Conservation (phyloP, 1,140 invertebrate genomes). For the Pseudomyrmex pallidus region DNA sequence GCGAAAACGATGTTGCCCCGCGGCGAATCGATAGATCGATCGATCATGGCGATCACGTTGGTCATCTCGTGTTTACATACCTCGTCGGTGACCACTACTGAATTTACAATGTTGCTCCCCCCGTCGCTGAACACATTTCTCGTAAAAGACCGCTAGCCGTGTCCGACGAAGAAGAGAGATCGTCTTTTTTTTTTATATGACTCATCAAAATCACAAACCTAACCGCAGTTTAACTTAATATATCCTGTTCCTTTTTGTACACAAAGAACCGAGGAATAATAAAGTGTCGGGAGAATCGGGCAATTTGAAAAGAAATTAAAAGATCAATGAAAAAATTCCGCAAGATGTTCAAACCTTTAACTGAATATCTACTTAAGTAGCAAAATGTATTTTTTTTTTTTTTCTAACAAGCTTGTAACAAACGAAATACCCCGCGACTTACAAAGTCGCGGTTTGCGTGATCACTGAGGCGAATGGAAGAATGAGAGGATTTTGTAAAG, state of each 20-base stretch:
- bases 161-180: not conserved
- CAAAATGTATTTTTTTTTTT: no score
- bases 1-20: constrained; percentile 68
- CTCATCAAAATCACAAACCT: not conserved
- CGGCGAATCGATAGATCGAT: constrained; percentile 69
- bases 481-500: constrained; percentile 49
- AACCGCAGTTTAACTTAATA: not conserved
- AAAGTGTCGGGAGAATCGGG: not conserved
- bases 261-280: not conserved
- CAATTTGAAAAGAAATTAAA: not conserved
- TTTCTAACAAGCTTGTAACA: no score
- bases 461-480: constrained; percentile 24
- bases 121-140: constrained; percentile 61
- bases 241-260: no score
- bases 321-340: not conserved
- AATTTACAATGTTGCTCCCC: constrained; percentile 76
- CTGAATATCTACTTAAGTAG: not conserved
- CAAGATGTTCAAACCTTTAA: not conserved
- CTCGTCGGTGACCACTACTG: constrained; percentile 71
- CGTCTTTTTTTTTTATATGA: not conserved
- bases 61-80: constrained; percentile 81
- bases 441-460: constrained; percentile 42
- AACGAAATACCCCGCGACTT: not conserved
- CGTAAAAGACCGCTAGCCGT: constrained; percentile 37
- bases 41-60: constrained; percentile 80